Evolutionary conservation across 2,797 vertebrate genomes (phyloP).

Genomic region (Peromyscus aztecus): DNA sequence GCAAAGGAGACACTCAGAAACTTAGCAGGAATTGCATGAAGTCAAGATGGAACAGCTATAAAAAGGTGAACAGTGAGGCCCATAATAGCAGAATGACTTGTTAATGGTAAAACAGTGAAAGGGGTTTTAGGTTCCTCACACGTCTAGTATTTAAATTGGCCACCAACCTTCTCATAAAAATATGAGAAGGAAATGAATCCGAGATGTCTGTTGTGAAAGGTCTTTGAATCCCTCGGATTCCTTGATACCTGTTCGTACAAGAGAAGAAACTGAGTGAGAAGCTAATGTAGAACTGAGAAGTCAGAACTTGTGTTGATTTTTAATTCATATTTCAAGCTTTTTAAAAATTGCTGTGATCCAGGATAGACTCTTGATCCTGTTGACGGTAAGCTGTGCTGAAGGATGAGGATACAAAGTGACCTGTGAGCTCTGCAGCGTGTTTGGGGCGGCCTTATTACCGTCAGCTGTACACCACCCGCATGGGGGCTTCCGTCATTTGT

Average conservation of each 20-base stretch:
- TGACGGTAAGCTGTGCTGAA: background rate
- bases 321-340: background rate
- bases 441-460: background rate
- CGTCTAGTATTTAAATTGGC: constrained; percentile 57
- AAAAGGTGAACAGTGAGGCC: background rate
- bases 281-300: constrained; percentile 33
- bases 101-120: constrained; percentile 12
- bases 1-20: constrained; percentile 3
- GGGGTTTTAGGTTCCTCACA: constrained; percentile 46
- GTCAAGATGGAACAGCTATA: background rate
- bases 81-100: background rate
- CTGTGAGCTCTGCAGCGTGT: background rate
- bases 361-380: background rate
- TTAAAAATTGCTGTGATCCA: background rate
- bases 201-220: constrained; percentile 61
- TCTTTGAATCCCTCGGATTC: constrained; percentile 59
- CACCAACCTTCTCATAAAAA: constrained; percentile 58
- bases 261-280: constrained; percentile 64
- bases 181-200: constrained; percentile 76
- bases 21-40: background rate
- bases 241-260: background rate
- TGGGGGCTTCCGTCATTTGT: background rate
- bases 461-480: background rate
- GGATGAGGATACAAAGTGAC: background rate
- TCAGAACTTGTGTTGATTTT: constrained; percentile 12